Evolutionary conservation across 2,888 invertebrate genomes (phyloP), one percentile per base, ranked within the genome.

Genomic region (Clepsis dumicolana): DNA sequence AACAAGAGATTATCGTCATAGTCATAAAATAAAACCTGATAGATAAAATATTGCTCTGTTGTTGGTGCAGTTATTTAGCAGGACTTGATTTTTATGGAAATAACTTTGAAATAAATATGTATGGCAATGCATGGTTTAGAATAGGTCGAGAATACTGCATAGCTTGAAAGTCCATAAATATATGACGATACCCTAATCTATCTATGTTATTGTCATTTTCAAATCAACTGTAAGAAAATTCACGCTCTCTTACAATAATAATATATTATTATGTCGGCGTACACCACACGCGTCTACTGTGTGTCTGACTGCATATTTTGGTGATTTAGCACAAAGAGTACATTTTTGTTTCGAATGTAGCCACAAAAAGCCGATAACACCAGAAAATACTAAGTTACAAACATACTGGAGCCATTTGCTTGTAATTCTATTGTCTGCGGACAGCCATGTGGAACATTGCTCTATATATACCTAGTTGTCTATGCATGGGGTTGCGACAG

Each of bases 381-480:
- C 8, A 56, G 14, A 35, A 18, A 48, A 21, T 29, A 35, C 24
- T 24, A 35, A 56, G 18, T 35, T 24, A 32, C 56, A 56, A 32
- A 35, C 56, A 35, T 21, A 56, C 54, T 29, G 18, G 10, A 14
- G 29, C n/a, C n/a, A 25, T 59, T 59, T 41, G 59, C 7, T 3
- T 59, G 59, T 27, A 59, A 59, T 59, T 59, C 59, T 41, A 59
- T 59, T 59, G 59, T 59, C 0, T 12, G 8, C 5, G 35, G 35
- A 41, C 41, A 41, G 41, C 59, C 59, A 59, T 59, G 59, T 41
- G 59, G 41, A 59, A 59, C 59, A 25, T 59, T 25, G 59, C 54
- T 54, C 54, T 54, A 54, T 29, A 54, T 54, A 29, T 27, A 52
- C 52, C 27, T 52, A 59, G 24, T 24, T 56, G 25, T 52, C 25